Conservation (phyloP, 1,140 invertebrate species). For the Cyclargus thomasi region DNA sequence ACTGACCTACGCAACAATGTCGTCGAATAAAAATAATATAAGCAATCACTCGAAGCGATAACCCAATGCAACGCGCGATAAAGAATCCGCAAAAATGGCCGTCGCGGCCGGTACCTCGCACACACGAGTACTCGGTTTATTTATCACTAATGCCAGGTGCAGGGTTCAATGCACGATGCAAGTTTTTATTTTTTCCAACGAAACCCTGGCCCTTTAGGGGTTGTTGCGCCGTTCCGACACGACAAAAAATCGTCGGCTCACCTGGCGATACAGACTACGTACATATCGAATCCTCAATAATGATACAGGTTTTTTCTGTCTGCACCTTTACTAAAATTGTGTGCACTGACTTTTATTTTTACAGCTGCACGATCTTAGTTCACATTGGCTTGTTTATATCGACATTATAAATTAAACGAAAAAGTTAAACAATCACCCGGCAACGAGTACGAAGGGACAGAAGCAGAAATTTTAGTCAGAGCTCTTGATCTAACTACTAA, state of each 20-base stretch:
- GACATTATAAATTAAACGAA: neutral
- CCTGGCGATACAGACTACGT: slow-evolving; percentile 39
- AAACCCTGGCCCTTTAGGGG: slow-evolving; percentile 38
- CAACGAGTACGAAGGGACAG: neutral
- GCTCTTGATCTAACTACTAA: neutral
- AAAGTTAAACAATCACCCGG: too few species aligned
- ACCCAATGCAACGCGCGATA: slow-evolving; percentile 22
- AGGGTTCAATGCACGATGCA: slow-evolving; percentile 53
- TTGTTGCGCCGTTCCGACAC: slow-evolving; percentile 31
- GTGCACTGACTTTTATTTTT: slow-evolving; percentile 8
- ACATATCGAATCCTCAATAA: slow-evolving; percentile 9
- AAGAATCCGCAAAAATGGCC: slow-evolving; percentile 19
- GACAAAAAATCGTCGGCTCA: slow-evolving; percentile 47
- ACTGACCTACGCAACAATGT: slow-evolving; percentile 24
- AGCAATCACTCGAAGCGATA: slow-evolving; percentile 22
- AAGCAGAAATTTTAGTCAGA: neutral
- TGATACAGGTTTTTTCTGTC: slow-evolving; percentile 9
- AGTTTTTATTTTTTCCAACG: slow-evolving; percentile 54
- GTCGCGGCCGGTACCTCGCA: slow-evolving; percentile 22
- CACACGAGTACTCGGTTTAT: slow-evolving; percentile 27
- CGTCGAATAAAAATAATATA: slow-evolving; percentile 20
- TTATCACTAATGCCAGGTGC: slow-evolving; percentile 50
- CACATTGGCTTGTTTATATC: neutral
- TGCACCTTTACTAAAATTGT: slow-evolving; percentile 16
- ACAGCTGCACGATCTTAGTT: neutral